A percentile compares a stretch with the other conserved stretches of the same genome.
phyloP scores from a whole-genome alignment of 2,888 invertebrate species.

The Anarsia innoxiella region DNA sequence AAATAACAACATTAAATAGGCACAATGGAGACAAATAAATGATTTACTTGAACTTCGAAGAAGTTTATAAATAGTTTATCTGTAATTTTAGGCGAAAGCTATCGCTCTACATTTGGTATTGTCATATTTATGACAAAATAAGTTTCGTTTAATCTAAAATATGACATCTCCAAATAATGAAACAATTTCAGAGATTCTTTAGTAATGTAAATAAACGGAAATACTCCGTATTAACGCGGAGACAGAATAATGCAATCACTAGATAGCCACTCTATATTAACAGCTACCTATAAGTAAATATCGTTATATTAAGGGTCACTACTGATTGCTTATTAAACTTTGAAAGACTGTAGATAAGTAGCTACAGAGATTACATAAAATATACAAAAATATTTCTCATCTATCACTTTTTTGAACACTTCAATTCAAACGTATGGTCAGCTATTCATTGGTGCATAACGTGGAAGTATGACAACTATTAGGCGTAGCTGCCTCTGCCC shows the following conservation, averaged over 20 bases:
- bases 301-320: background rate
- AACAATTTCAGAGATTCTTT: constrained; percentile 16
- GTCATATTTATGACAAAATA: background rate
- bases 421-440: constrained; percentile 62
- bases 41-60: too few relatives aligned
- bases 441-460: constrained; percentile 30
- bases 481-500: background rate
- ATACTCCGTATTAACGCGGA: background rate
- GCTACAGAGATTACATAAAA: constrained; percentile 46
- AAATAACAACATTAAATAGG: constrained; percentile 55
- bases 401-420: constrained; percentile 72
- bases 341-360: constrained; percentile 39
- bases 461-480: background rate
- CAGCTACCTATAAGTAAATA: background rate
- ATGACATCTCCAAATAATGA: constrained; percentile 2
- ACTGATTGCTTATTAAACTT: constrained; percentile 35
- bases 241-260: background rate
- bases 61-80: too few relatives aligned
- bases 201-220: background rate
- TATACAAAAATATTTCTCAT: constrained; percentile 68
- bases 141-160: background rate
- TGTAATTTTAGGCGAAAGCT: too few relatives aligned
- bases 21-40: constrained; percentile 48
- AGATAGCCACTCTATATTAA: background rate
- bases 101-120: too few relatives aligned